Conservation (phyloP, 1,140 invertebrate species). For the Drosophila rufa region DNA sequence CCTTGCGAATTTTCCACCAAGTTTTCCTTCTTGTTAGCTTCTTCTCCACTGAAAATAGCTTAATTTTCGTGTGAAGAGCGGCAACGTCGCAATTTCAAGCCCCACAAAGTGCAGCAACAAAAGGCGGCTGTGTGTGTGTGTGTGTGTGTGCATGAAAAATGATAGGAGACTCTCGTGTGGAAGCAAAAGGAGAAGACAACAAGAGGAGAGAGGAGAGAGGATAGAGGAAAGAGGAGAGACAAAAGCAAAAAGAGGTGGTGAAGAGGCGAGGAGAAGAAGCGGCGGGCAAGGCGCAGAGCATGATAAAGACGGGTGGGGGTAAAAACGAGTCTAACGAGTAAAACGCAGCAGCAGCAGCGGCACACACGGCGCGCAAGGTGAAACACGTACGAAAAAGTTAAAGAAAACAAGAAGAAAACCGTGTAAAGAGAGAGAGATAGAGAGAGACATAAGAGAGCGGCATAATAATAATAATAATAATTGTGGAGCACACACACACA, state of each 20-base stretch:
- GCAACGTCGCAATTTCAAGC: constrained; percentile 26
- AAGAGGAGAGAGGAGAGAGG: constrained; percentile 13
- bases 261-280: background rate
- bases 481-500: constrained; percentile 63
- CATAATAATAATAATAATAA: constrained; percentile 81
- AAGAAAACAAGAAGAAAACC: constrained; percentile 48
- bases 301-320: constrained; percentile 11
- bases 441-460: constrained; percentile 12
- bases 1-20: constrained; percentile 1
- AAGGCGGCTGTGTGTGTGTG: constrained; percentile 2
- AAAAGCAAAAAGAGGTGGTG: background rate
- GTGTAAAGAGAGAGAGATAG: constrained; percentile 29
- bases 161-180: constrained; percentile 53
- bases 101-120: constrained; percentile 33
- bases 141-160: constrained; percentile 67
- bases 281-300: constrained; percentile 1
- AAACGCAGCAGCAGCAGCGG: constrained; percentile 53
- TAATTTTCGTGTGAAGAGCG: constrained; percentile 23
- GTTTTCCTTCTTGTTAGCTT: constrained; percentile 4
- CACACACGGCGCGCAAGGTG: constrained; percentile 69
- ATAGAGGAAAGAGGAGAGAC: constrained; percentile 14
- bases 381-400: constrained; percentile 62
- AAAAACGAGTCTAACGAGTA: constrained; percentile 77
- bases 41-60: constrained; percentile 20
- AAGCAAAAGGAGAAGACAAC: constrained; percentile 18